Conservation (phyloP, 2,797 vertebrate species). For the Argya squamiceps region DNA sequence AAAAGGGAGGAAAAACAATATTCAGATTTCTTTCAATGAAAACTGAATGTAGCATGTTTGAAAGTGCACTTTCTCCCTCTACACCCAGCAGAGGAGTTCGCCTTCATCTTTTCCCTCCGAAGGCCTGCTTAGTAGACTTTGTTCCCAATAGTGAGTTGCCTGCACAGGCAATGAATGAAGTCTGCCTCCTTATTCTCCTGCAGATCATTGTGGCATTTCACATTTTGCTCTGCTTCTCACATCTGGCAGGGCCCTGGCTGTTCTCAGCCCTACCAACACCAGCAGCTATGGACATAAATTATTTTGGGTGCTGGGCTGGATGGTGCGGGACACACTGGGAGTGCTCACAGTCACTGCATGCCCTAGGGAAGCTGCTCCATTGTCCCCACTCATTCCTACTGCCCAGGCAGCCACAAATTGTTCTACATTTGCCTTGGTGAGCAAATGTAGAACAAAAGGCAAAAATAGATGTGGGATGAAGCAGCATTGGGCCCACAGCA, state of each 20-base stretch:
- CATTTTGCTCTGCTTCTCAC: neutral
- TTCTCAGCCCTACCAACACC: neutral
- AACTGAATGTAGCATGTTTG: neutral
- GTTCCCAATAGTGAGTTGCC: neutral
- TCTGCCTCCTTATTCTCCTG: neutral
- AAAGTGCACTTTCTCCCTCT: neutral
- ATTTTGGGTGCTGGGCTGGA: neutral
- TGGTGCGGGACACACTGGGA: fast-evolving
- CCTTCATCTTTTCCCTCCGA: neutral
- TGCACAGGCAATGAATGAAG: neutral
- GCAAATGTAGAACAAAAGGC: neutral
- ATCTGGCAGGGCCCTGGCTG: neutral
- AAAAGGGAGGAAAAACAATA: neutral
- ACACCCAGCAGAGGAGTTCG: neutral
- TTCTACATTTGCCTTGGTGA: neutral
- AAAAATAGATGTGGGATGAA: neutral
- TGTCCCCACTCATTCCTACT: neutral
- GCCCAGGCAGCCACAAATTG: neutral
- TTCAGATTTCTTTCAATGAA: neutral
- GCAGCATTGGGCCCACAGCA: neutral
- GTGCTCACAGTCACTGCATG: neutral
- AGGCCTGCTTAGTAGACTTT: neutral
- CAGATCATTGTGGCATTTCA: neutral
- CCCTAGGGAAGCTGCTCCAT: neutral
- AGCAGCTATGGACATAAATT: neutral